Conservation (phyloP, 2,888 invertebrate species). For the Coelopa pilipes region DNA sequence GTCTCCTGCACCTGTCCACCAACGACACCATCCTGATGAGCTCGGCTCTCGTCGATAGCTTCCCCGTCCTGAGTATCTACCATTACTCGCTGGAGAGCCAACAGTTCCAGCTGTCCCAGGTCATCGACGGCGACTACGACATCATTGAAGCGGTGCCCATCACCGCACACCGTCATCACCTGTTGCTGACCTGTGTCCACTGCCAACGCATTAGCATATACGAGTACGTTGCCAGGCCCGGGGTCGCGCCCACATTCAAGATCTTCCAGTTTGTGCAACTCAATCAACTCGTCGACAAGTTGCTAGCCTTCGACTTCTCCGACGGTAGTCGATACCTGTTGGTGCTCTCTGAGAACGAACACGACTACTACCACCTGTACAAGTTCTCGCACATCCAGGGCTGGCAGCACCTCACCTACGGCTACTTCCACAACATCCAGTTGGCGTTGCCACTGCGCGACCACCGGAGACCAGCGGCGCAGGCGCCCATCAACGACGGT, state of each 20-base stretch:
- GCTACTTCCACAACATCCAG: constrained; percentile 54
- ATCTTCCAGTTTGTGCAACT: constrained; percentile 56
- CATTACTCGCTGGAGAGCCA: constrained; percentile 41
- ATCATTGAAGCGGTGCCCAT: constrained; percentile 50
- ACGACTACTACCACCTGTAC: constrained; percentile 56
- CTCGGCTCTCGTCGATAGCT: constrained; percentile 47
- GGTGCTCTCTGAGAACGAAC: constrained; percentile 50
- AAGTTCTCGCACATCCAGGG: constrained; percentile 56
- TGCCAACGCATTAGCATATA: constrained; percentile 56
- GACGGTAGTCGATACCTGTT: constrained; percentile 51
- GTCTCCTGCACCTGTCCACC: constrained; percentile 44
- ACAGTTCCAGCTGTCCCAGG: constrained; percentile 53
- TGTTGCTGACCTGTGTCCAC: constrained; percentile 55
- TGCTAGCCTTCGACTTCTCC: constrained; percentile 51
- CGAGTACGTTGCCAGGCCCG: constrained; percentile 29
- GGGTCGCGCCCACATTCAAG: constrained; percentile 40
- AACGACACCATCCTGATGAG: constrained; percentile 46
- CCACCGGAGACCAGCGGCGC: constrained; percentile 33
- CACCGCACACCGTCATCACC: constrained; percentile 47
- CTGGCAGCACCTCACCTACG: constrained; percentile 57
- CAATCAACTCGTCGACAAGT: constrained; percentile 51
- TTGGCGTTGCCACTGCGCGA: constrained; percentile 52
- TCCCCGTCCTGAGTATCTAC: constrained; percentile 54
- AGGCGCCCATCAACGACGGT: too few species aligned
- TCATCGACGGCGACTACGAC: constrained; percentile 60